Evolutionary conservation across 2,113 vertebrate species (phyloP), one percentile per base, ranked within the genome.

Genomic region (Perccottus glenii): DNA sequence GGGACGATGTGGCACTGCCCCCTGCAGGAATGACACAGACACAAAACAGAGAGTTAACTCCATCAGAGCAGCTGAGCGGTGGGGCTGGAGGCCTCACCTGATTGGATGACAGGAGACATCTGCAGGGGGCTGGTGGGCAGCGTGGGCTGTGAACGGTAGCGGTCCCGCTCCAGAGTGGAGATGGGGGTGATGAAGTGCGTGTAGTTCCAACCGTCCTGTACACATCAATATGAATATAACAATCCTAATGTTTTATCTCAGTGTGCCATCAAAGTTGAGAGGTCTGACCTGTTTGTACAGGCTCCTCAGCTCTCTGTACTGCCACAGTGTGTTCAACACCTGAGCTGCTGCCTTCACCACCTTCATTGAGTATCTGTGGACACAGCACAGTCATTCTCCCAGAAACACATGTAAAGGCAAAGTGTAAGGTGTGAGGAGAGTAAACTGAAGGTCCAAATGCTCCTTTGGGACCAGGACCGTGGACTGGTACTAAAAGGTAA

Each of bases 171-270:
- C 76, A 98, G 89, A 0, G 96, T 98, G 19, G 97, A 97, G 56
- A 98, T 95, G 0, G 97, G 98, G 4, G 98, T 98, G 88, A 99
- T 92, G 65, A 99, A 98, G 88, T 99, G 97, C 83, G 94, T 98
- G 89, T 99, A 97, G 93, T 95, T 98, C 98, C 98, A 99, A 45
- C 98, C 98, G 53, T 99, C 98, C 98, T 99, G 82, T 8, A 60
- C 10, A 64, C 10, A 27, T 27, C 19, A 27, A 27, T 27, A 27
- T 27, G 19, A 27, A 27, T 27, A 27, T 27, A 27, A 27, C 19
- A 27, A 27, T 27, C 19, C 19, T 27, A 2, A 27, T 27, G 19
- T 27, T 27, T 27, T 27, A 27, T 27, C 19, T 27, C 1, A 27
- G 19, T 6, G 50, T 10, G 27, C 4, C 5, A 32, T 11, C 19